phyloP scores from a whole-genome alignment of 2,888 invertebrate species.

The Agonum fuliginosum region DNA sequence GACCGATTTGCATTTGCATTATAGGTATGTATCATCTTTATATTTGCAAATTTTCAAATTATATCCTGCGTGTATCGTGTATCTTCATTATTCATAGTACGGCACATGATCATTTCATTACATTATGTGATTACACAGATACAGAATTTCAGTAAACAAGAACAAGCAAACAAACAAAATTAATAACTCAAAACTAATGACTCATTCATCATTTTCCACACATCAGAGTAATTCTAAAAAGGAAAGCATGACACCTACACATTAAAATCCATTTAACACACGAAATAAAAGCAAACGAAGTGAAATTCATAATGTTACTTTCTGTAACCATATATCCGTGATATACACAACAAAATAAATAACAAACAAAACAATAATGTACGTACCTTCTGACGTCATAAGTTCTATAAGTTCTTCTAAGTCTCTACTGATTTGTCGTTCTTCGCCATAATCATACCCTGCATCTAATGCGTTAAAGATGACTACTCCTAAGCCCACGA shows the following conservation, averaged over 20 bases:
- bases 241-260: conserved; percentile 17
- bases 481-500: conserved; percentile 87
- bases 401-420: conserved; percentile 89
- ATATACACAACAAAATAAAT: background rate
- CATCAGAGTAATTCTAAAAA: conserved; percentile 14
- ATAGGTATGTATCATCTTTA: too few species aligned
- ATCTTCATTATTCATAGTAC: too few species aligned
- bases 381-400: conserved; percentile 84
- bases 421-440: conserved; percentile 89
- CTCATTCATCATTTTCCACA: background rate
- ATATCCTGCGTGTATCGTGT: too few species aligned
- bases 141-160: too few species aligned
- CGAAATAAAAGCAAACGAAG: conserved; percentile 10
- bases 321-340: conserved; percentile 13
- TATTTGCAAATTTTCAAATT: too few species aligned
- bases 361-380: background rate
- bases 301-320: conserved; percentile 19
- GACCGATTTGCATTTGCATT: too few species aligned
- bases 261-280: conserved; percentile 13
- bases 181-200: conserved; percentile 7
- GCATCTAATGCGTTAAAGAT: conserved; percentile 94
- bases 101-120: too few species aligned
- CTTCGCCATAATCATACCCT: conserved; percentile 89
- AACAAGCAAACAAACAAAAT: too few species aligned
- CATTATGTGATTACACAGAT: too few species aligned